Evolutionary conservation across 2,113 vertebrate genomes (phyloP).

Genomic region (Willisornis vidua): DNA sequence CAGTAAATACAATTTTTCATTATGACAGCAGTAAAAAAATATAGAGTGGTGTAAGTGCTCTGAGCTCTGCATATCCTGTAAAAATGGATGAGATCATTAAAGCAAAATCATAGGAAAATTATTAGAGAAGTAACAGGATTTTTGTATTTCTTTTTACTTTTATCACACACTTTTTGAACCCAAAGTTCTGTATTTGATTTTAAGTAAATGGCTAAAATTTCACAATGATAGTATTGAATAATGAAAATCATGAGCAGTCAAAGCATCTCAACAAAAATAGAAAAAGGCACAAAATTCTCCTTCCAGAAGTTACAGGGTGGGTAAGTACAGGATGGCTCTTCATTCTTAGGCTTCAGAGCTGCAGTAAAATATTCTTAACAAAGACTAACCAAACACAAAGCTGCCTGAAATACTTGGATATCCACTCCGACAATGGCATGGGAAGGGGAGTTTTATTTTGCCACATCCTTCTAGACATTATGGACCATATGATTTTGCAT

Average conservation of each 20-base stretch:
- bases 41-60: background rate
- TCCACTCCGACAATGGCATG: background rate
- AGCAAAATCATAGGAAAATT: background rate
- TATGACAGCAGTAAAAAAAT: background rate
- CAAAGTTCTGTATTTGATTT: background rate
- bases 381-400: background rate
- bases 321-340: background rate
- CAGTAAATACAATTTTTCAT: conserved; percentile 47
- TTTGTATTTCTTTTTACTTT: background rate
- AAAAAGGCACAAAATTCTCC: background rate
- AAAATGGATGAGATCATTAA: background rate
- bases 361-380: background rate
- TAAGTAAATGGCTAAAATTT: background rate
- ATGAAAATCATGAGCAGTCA: background rate
- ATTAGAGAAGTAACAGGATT: background rate
- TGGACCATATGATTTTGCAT: background rate
- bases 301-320: background rate
- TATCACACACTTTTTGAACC: background rate
- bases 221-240: background rate
- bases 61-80: background rate
- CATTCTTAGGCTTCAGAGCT: background rate
- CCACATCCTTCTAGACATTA: background rate
- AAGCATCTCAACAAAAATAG: background rate
- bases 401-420: background rate
- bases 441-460: background rate